Conservation (phyloP, 1,140 invertebrate species). For the Formica exsecta region DNA sequence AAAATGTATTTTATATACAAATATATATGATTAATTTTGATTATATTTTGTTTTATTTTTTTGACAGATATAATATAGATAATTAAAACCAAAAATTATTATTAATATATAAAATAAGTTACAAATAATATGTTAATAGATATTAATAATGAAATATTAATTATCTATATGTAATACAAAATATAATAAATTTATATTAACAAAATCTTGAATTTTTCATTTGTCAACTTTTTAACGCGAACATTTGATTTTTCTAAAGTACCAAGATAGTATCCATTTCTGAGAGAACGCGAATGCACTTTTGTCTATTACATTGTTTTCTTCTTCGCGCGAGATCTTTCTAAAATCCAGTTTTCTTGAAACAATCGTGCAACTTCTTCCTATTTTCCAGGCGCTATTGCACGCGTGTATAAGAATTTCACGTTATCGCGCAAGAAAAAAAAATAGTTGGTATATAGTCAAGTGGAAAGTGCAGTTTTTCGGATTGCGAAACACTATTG, state of each 20-base stretch:
- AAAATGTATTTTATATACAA: background rate
- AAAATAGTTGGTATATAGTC: constrained; percentile 3
- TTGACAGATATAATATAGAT: background rate
- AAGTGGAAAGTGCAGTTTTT: constrained; percentile 30
- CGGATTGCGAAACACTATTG: background rate
- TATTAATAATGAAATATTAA: background rate
- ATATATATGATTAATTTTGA: background rate
- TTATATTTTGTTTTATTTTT: too few species aligned
- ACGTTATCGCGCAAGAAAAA: constrained; percentile 1
- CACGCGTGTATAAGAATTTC: constrained; percentile 38
- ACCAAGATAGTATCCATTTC: constrained; percentile 16
- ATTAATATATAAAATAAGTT: background rate
- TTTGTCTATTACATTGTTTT: background rate
- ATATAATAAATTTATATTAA: background rate
- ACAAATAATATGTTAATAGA: background rate
- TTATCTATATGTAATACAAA: background rate
- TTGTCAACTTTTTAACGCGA: background rate
- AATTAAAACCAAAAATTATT: background rate
- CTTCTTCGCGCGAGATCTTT: constrained; percentile 11
- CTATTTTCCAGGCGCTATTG: constrained; percentile 21
- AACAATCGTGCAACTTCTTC: constrained; percentile 48
- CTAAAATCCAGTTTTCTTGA: constrained; percentile 37
- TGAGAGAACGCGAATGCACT: background rate
- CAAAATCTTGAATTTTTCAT: background rate
- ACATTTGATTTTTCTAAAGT: background rate